Evolutionary conservation across 37 sponge, comb jelly and placozoan genomes (phyloP).

Genomic region (Agelas oroides): DNA sequence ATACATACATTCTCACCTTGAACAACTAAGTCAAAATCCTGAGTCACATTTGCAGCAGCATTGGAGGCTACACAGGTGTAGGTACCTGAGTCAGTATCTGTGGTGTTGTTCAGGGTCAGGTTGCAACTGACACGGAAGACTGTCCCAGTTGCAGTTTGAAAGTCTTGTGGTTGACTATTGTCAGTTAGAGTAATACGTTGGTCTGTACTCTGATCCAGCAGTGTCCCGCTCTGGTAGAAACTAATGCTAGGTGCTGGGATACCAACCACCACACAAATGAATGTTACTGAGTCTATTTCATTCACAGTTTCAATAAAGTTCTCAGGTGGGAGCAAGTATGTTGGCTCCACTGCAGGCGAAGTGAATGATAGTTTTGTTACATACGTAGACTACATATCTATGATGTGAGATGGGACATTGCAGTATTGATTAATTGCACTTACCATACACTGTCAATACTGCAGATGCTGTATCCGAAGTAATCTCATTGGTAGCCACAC

Average conservation of each 20-base stretch:
- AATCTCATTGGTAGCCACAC: constrained; percentile 61
- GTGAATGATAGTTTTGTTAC: too few relatives aligned
- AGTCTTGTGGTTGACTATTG: neutral
- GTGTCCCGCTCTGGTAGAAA: constrained; percentile 1
- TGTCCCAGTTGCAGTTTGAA: too few relatives aligned
- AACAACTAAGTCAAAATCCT: constrained; percentile 35
- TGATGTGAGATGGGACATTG: too few relatives aligned
- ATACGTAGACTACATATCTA: too few relatives aligned
- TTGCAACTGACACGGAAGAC: constrained; percentile 28
- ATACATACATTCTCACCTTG: too few relatives aligned
- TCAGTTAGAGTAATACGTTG: too few relatives aligned
- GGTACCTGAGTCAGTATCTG: constrained; percentile 41
- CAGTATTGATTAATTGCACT: neutral
- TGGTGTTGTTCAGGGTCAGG: constrained; percentile 35
- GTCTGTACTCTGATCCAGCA: too few relatives aligned
- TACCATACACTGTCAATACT: constrained; percentile 47
- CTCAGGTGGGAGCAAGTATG: neutral
- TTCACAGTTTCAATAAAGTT: constrained; percentile 7
- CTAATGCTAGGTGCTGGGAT: constrained; percentile 65
- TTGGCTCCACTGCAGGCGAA: too few relatives aligned
- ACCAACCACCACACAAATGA: constrained; percentile 67
- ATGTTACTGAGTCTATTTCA: constrained; percentile 27
- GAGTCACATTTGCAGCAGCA: neutral
- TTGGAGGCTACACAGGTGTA: constrained; percentile 51
- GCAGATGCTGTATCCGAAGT: constrained; percentile 7